phyloP scores from a whole-genome alignment of 2,113 vertebrate genomes.

The Sylvia atricapilla region DNA sequence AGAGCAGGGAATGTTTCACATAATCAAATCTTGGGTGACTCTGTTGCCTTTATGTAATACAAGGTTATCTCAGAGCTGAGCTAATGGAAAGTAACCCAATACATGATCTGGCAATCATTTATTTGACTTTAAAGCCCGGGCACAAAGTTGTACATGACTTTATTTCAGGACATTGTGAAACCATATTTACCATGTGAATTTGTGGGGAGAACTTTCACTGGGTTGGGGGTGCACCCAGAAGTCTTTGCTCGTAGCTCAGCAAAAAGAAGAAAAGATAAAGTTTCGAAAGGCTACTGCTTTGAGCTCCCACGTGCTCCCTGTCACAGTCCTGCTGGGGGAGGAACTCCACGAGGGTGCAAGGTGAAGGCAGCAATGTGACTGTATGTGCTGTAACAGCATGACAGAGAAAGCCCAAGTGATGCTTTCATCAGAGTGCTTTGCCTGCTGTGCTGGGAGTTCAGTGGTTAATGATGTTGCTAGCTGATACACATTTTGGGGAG shows the following conservation, averaged over 20 bases:
- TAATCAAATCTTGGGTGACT: conserved; percentile 31
- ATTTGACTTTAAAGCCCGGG: background rate
- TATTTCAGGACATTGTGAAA: background rate
- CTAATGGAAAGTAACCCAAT: conserved; percentile 47
- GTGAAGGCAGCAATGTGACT: background rate
- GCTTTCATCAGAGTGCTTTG: background rate
- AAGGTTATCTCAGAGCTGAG: conserved; percentile 47
- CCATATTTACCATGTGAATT: background rate
- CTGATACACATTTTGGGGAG: background rate
- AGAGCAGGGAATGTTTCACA: background rate
- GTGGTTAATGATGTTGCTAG: background rate
- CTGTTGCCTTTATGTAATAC: background rate
- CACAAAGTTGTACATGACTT: background rate
- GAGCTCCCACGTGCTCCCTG: background rate
- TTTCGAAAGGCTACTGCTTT: background rate
- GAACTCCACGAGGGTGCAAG: background rate
- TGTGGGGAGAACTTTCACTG: background rate
- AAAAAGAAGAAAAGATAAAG: background rate
- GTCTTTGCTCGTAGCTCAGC: background rate
- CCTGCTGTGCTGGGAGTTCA: background rate
- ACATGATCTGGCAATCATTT: conserved; percentile 2
- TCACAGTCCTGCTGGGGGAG: background rate
- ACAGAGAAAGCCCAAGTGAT: background rate
- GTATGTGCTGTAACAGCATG: background rate
- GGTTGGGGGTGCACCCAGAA: background rate